Evolutionary conservation across 2,888 invertebrate genomes (phyloP).

Genomic region (Ommatoiulus sabulosus): DNA sequence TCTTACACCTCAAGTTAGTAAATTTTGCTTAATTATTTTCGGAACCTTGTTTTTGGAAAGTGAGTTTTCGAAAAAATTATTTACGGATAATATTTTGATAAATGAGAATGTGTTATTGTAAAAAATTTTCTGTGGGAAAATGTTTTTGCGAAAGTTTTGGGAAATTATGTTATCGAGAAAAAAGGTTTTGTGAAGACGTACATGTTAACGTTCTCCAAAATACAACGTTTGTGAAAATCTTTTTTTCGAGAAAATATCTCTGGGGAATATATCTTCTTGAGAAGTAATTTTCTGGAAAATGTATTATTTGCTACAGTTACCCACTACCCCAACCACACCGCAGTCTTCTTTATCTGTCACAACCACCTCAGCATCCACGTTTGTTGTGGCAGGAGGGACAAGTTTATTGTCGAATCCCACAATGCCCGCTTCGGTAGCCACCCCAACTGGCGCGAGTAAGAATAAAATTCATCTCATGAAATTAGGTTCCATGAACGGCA

Average conservation of each 20-base stretch:
- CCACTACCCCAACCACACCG: constrained; percentile 62
- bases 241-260: too few relatives aligned
- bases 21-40: too few relatives aligned
- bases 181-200: too few relatives aligned
- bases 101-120: too few relatives aligned
- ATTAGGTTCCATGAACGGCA: background rate
- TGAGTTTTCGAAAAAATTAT: background rate
- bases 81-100: background rate
- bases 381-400: constrained; percentile 62
- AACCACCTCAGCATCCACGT: constrained; percentile 63
- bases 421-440: background rate
- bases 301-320: background rate
- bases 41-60: too few relatives aligned
- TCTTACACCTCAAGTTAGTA: constrained; percentile 68
- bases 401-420: constrained; percentile 58
- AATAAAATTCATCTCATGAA: too few relatives aligned
- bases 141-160: too few relatives aligned
- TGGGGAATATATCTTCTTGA: too few relatives aligned
- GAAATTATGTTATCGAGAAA: too few relatives aligned
- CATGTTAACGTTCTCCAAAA: too few relatives aligned
- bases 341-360: constrained; percentile 59
- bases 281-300: background rate
- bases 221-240: too few relatives aligned
- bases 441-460: background rate
- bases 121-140: too few relatives aligned